Base-by-base conservation (phyloP, 1,140 invertebrate species). In the Leptinotarsa lineolata region DNA sequence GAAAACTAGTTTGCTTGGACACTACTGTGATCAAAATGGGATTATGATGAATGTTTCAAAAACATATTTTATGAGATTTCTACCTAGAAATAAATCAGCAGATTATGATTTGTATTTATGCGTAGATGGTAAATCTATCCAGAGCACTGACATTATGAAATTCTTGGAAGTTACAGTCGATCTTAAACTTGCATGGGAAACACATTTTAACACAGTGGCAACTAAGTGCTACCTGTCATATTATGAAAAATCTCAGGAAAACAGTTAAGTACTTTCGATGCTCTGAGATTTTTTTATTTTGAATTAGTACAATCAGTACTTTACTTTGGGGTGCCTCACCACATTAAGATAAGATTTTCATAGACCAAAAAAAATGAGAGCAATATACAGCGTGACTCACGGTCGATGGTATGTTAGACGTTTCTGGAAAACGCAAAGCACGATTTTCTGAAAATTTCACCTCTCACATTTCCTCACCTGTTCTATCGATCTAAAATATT, bases 41-140 rank as follows among this genome's bases (percentile, higher is more conserved):
- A 11, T 54, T 11, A 54, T 54, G 48, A 54, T 54, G 48, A 54
- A 54, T 54, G 48, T 54, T 54, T 54, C 48, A 54, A 54, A 54
- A 54, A 54, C 48, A 54, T 54, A 54, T 54, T 54, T 16, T 16
- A 54, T 54, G 48, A 54, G 48, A 54, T 54, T 54, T 54, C 48
- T 54, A 54, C 48, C 48, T 54, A 54, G 16, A 54, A 54, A 11
- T 54, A 54, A 54, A 54, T 54, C 48, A 16, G 11, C 48, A 54
- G 48, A 54, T 16, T 54, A 54, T 16, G 48, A 54, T 16, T 16
- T 54, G 16, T 54, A 54, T 54, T 54, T 54, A 54, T 16, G 16
- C 16, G 11, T 54, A 16, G 48, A 54, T 54, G 48, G 48, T 54
- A 54, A 54, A 16, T 54, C 48, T 54, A 54, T 54, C 11, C 48